Evolutionary conservation across 2,888 invertebrate species (phyloP).

Genomic region (Drosophila multiciliata): DNA sequence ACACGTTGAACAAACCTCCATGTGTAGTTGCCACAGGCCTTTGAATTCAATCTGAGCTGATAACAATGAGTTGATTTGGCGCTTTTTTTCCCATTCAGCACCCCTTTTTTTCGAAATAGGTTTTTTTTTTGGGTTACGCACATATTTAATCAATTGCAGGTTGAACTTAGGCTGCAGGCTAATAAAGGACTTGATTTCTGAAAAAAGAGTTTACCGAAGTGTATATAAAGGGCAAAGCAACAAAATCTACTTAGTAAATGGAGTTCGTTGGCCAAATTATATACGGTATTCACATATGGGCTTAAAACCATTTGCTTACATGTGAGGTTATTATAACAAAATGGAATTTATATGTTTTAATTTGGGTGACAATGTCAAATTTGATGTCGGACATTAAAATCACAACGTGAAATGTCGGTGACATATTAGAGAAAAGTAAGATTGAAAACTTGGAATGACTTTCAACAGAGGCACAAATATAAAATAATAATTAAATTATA

Average conservation of each 20-base stretch:
- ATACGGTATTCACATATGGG: background rate
- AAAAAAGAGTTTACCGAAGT: conserved; percentile 10
- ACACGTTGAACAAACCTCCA: background rate
- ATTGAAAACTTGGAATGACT: background rate
- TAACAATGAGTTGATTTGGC: conserved; percentile 34
- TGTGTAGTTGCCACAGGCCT: conserved; percentile 7
- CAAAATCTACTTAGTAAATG: conserved; percentile 16
- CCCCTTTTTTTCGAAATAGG: conserved; percentile 14
- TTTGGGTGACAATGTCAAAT: conserved; percentile 17
- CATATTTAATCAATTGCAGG: conserved; percentile 35
- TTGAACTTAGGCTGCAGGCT: background rate
- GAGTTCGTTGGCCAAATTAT: conserved; percentile 7
- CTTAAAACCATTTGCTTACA: conserved; percentile 1
- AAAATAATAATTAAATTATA: background rate
- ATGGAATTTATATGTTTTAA: conserved; percentile 45
- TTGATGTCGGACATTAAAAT: background rate
- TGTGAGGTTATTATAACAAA: conserved; percentile 3
- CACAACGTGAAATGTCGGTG: background rate
- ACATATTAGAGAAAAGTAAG: background rate
- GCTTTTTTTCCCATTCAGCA: background rate
- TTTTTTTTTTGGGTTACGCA: conserved; percentile 20
- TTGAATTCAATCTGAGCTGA: conserved; percentile 16
- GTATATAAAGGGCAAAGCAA: background rate
- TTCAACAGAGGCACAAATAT: background rate
- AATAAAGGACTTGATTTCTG: conserved; percentile 23